Conservation (phyloP, 2,797 vertebrate genomes). For the Argentina silus region DNA sequence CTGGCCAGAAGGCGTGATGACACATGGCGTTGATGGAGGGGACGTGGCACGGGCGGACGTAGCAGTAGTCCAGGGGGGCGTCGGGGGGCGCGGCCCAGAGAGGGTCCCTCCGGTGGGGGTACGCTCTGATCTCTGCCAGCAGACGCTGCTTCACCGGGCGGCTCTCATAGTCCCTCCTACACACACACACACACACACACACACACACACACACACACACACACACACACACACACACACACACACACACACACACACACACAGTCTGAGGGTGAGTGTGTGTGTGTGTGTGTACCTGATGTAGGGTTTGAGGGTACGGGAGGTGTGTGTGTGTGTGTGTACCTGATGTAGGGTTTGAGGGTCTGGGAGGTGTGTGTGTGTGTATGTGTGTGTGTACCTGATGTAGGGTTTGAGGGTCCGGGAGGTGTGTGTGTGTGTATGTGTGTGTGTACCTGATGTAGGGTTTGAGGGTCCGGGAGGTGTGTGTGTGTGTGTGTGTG, state of each 20-base stretch:
- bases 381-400: conserved; percentile 47
- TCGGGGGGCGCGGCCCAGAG: conserved; percentile 84
- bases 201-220: too few species aligned
- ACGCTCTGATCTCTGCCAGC: conserved; percentile 85
- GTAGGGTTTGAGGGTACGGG: conserved; percentile 1
- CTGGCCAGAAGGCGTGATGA: conserved; percentile 97
- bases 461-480: conserved; percentile 2
- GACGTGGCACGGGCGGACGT: conserved; percentile 93
- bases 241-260: background rate
- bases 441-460: conserved; percentile 11
- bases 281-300: conserved; percentile 3
- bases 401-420: conserved; percentile 55
- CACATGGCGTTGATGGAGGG: conserved; percentile 97
- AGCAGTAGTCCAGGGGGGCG: conserved; percentile 93
- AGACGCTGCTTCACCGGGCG: conserved; percentile 87
- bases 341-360: background rate
- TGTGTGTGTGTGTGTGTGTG: background rate
- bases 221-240: too few species aligned
- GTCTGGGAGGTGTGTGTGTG: background rate
- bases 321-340: background rate
- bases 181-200: background rate
- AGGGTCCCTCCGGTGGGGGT: conserved; percentile 78
- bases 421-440: background rate
- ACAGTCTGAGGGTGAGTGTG: background rate
- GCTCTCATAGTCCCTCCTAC: conserved; percentile 92